Percentiles rank a stretch among this genome's conserved stretches.
These are phyloP conservation scores for Hybos culiciformis DNA, from an alignment of 2,888 invertebrate species.

Conservation along the genomic window DNA sequence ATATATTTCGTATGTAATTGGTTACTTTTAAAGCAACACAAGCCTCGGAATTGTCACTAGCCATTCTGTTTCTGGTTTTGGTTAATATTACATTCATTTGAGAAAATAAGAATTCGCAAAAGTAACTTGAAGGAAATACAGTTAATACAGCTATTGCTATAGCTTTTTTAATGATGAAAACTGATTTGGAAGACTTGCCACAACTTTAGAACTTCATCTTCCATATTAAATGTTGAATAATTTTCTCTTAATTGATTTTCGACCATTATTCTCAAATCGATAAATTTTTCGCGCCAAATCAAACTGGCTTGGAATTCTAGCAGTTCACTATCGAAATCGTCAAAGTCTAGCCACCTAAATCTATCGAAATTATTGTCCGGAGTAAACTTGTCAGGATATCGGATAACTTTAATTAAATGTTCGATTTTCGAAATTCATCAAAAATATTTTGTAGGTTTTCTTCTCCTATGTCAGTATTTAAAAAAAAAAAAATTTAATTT, in stretches of 20 bases:
- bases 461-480: neutral
- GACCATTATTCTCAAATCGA: neutral
- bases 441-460: neutral
- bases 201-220: neutral
- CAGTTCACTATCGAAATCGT: neutral
- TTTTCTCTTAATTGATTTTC: neutral
- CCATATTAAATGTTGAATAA: neutral
- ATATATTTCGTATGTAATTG: too few relatives aligned
- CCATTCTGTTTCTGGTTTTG: too few relatives aligned
- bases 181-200: conserved; percentile 1
- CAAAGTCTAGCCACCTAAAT: neutral
- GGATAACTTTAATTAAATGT: neutral
- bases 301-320: neutral
- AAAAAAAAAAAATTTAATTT: neutral
- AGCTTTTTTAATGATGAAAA: neutral
- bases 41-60: too few relatives aligned
- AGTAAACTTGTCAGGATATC: neutral
- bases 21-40: too few relatives aligned
- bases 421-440: neutral
- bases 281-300: neutral
- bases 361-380: neutral
- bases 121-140: neutral
- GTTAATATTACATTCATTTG: too few relatives aligned
- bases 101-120: too few relatives aligned
- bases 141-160: neutral